phyloP scores from a whole-genome alignment of 2,888 invertebrate genomes.

The Rosalia funebris region DNA sequence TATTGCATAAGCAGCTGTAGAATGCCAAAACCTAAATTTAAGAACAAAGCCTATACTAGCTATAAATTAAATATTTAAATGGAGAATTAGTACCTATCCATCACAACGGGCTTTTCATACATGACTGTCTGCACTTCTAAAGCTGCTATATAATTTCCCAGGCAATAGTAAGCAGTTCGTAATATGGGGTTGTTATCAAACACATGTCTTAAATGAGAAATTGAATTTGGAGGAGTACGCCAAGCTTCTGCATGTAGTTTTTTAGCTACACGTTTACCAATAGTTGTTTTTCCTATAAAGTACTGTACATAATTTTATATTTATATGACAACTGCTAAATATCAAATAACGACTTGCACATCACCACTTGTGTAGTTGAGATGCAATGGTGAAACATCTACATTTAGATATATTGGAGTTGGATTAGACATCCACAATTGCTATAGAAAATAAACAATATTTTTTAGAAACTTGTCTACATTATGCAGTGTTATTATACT shows the following conservation, averaged over 20 bases:
- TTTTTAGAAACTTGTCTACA: no score
- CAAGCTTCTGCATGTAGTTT: constrained; percentile 54
- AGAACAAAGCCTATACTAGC: constrained; percentile 1
- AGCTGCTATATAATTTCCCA: constrained; percentile 65
- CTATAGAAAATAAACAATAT: no score
- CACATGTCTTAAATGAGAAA: constrained; percentile 55
- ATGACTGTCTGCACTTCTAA: constrained; percentile 56
- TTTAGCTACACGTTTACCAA: constrained; percentile 57
- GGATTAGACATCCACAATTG: no score
- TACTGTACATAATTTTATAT: not conserved
- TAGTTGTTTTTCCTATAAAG: constrained; percentile 62
- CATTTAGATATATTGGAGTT: no score
- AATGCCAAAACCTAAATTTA: constrained; percentile 63
- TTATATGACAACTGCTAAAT: not conserved
- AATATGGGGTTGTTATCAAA: constrained; percentile 57
- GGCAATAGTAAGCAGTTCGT: constrained; percentile 62
- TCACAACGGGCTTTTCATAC: constrained; percentile 58
- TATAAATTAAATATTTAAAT: not conserved
- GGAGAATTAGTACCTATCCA: constrained; percentile 60
- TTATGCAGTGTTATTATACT: no score
- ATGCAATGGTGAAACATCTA: no score
- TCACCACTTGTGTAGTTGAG: no score
- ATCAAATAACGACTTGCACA: not conserved
- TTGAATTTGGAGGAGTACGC: constrained; percentile 61
- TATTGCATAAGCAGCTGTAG: constrained; percentile 63